Evolutionary conservation across 1,140 invertebrate genomes (phyloP).

Genomic region (Aphis craccivora): DNA sequence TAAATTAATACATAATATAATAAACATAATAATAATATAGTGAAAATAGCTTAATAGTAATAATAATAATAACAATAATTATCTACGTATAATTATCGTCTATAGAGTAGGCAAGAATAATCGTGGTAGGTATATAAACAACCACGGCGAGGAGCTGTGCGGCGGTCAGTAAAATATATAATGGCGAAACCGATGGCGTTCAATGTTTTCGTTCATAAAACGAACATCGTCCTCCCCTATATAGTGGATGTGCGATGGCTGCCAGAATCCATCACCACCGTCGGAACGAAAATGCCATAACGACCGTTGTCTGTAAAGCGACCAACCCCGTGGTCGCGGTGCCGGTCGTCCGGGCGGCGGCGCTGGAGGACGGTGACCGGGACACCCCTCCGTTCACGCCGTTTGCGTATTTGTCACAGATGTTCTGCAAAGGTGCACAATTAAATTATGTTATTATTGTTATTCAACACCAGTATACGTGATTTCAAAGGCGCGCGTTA

Average conservation of each 20-base stretch:
- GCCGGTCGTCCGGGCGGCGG: background rate
- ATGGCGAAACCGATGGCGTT: background rate
- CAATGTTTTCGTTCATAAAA: background rate
- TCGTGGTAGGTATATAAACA: background rate
- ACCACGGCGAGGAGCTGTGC: background rate
- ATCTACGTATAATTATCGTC: background rate
- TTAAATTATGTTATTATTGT: background rate
- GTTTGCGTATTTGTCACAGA: constrained; percentile 1
- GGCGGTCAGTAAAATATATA: background rate
- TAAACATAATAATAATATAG: background rate
- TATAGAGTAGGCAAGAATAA: background rate
- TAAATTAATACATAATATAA: constrained; percentile 7
- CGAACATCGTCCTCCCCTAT: background rate
- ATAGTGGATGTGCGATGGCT: background rate
- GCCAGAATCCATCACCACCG: no score
- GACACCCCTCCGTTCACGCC: background rate
- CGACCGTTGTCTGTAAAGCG: background rate
- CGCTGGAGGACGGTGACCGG: background rate
- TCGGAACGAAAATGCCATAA: background rate
- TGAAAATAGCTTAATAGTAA: constrained; percentile 7
- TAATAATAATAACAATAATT: background rate
- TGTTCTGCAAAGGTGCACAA: background rate
- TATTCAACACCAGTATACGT: background rate
- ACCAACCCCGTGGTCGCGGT: background rate
- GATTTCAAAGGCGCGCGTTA: background rate